Evolutionary conservation across 2,113 vertebrate species (phyloP).

Genomic region (Chiloscyllium plagiosum): DNA sequence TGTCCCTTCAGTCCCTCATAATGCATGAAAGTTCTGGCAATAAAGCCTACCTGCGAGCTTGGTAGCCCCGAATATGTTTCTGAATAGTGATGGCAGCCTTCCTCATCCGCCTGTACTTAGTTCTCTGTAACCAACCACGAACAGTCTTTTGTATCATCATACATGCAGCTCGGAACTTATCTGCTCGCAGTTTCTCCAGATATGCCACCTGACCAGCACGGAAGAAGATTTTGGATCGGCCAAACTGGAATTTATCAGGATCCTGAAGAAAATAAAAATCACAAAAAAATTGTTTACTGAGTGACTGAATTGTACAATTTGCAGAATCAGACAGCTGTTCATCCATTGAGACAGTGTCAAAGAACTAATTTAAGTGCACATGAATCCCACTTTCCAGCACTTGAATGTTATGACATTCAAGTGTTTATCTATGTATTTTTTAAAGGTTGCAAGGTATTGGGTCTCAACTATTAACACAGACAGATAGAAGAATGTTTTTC

Average conservation of each 20-base stretch:
- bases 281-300: neutral
- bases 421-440: too few relatives aligned
- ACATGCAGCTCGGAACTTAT: conserved; percentile 83
- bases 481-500: too few relatives aligned
- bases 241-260: conserved; percentile 93
- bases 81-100: conserved; percentile 64
- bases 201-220: conserved; percentile 93
- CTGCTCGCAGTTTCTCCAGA: conserved; percentile 84
- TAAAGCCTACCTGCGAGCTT: conserved; percentile 75
- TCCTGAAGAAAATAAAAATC: conserved; percentile 57
- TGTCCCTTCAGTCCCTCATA: neutral
- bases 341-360: too few relatives aligned
- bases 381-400: too few relatives aligned
- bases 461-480: too few relatives aligned
- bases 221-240: conserved; percentile 95
- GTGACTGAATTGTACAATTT: too few relatives aligned
- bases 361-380: too few relatives aligned
- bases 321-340: too few relatives aligned
- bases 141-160: conserved; percentile 91
- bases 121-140: conserved; percentile 81
- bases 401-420: too few relatives aligned
- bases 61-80: conserved; percentile 65
- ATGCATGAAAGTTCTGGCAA: neutral
- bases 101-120: conserved; percentile 65
- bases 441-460: too few relatives aligned